phyloP scores from a whole-genome alignment of 2,888 invertebrate genomes.

The Andrena trimmerana region DNA sequence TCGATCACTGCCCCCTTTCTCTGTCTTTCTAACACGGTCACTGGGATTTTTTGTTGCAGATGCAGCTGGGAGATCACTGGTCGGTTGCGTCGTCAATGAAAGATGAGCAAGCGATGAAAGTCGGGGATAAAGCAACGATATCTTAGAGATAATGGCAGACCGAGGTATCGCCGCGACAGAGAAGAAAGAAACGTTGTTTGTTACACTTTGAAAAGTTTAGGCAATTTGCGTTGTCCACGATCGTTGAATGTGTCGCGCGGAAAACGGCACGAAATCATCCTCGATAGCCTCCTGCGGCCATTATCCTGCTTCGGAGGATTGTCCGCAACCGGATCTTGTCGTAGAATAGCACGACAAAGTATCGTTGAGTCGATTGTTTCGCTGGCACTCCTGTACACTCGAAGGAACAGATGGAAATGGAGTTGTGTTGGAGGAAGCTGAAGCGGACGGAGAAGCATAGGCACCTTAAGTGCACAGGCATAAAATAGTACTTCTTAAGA shows the following conservation, averaged over 20 bases:
- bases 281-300: background rate
- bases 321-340: background rate
- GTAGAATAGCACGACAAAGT: background rate
- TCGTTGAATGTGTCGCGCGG: conserved; percentile 11
- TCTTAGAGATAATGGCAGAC: background rate
- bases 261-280: conserved; percentile 1
- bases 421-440: background rate
- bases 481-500: conserved; percentile 3
- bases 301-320: background rate
- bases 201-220: conserved; percentile 25
- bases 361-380: background rate
- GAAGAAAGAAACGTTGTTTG: conserved; percentile 10
- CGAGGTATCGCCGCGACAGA: background rate
- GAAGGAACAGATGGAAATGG: conserved; percentile 9
- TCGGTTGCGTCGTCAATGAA: background rate
- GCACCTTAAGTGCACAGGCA: background rate
- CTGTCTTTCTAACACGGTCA: background rate
- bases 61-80: background rate
- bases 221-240: background rate
- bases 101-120: conserved; percentile 18
- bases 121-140: background rate
- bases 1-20: background rate
- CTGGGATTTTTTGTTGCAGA: conserved; percentile 34
- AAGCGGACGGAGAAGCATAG: background rate
- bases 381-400: background rate